phyloP scores from a whole-genome alignment of 2,113 vertebrate species.

The Malaclemys terrapin region DNA sequence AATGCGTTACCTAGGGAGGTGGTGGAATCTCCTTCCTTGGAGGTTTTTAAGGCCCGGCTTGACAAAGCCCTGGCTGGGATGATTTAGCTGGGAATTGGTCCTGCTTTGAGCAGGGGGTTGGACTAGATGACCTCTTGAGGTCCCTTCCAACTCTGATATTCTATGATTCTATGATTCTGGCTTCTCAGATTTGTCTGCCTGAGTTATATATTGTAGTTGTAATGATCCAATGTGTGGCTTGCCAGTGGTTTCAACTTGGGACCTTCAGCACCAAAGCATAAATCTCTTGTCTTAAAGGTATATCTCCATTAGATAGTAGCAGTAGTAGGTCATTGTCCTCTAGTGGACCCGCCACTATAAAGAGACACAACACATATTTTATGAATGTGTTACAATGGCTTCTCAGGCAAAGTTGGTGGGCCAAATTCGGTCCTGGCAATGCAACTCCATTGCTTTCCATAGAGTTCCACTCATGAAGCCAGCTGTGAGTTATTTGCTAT shows the following conservation, averaged over 20 bases:
- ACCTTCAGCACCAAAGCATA: neutral
- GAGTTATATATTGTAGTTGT: neutral
- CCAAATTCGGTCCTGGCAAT: neutral
- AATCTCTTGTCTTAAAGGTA: neutral
- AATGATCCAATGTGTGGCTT: neutral
- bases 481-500: neutral
- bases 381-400: neutral
- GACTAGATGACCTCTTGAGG: too few relatives aligned
- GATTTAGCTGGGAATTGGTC: too few relatives aligned
- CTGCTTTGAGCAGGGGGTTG: too few relatives aligned
- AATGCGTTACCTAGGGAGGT: too few relatives aligned
- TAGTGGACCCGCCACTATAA: neutral
- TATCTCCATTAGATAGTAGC: neutral
- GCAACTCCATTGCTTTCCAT: neutral
- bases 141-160: too few relatives aligned
- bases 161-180: too few relatives aligned
- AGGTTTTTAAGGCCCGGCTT: too few relatives aligned
- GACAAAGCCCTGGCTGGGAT: too few relatives aligned
- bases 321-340: neutral
- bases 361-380: neutral
- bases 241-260: neutral
- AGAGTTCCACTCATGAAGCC: neutral
- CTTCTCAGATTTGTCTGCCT: neutral
- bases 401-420: neutral
- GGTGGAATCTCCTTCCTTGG: too few relatives aligned